These are phyloP conservation scores for Sebastes steindachneri DNA, from an alignment of 2,797 vertebrate species.

Conservation along the genomic window DNA sequence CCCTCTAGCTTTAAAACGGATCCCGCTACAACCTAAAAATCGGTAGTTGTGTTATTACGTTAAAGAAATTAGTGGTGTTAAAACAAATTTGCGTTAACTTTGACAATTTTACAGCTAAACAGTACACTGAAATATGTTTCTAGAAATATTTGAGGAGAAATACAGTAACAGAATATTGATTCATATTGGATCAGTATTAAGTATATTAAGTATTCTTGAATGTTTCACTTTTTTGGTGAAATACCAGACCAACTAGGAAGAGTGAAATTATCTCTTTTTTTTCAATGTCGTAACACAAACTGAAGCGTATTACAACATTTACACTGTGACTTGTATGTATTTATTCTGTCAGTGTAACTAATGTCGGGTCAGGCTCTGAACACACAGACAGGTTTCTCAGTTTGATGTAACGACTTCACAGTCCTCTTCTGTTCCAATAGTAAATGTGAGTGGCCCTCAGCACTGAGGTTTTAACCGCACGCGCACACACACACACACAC, in stretches of 20 bases:
- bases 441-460: slow-evolving; percentile 56
- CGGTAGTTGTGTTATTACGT: too few species aligned
- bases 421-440: slow-evolving; percentile 48
- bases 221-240: neutral
- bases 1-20: too few species aligned
- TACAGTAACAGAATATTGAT: rapidly evolving
- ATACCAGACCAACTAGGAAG: neutral
- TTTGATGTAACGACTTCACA: slow-evolving; percentile 45
- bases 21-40: too few species aligned
- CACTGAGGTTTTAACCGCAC: slow-evolving; percentile 58
- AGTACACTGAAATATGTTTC: too few species aligned
- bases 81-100: too few species aligned
- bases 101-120: too few species aligned
- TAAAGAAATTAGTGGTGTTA: too few species aligned
- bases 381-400: slow-evolving; percentile 42
- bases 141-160: too few species aligned
- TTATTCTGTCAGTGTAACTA: slow-evolving; percentile 24
- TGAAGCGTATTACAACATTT: neutral
- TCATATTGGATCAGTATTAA: too few species aligned
- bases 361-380: slow-evolving; percentile 25
- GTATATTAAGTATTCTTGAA: neutral
- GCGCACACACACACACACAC: slow-evolving; percentile 23
- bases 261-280: neutral
- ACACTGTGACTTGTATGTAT: slow-evolving; percentile 2
- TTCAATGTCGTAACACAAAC: neutral